phyloP scores from a whole-genome alignment of 1,140 invertebrate species.

The Drosophila arawakana region DNA sequence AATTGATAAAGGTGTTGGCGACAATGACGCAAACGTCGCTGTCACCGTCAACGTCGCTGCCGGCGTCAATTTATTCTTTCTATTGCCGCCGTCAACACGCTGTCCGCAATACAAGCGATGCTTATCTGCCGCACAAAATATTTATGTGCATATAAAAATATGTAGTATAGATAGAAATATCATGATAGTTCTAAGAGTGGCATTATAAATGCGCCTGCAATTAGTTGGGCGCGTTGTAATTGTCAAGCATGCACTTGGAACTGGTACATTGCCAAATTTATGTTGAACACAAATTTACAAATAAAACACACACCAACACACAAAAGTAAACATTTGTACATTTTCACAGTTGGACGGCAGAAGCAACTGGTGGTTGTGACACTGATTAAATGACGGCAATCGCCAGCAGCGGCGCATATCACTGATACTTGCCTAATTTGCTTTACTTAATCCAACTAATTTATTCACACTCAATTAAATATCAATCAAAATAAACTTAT shows the following conservation, averaged over 20 bases:
- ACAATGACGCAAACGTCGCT: conserved; percentile 27
- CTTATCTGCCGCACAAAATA: conserved; percentile 49
- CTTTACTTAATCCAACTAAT: background rate
- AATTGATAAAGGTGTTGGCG: conserved; percentile 66
- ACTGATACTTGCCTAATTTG: conserved; percentile 14
- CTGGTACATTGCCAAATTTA: conserved; percentile 44
- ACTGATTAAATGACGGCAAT: background rate
- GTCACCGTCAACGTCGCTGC: conserved; percentile 5
- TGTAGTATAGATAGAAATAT: background rate
- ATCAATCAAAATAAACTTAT: background rate
- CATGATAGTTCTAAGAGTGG: conserved; percentile 29
- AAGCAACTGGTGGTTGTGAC: conserved; percentile 42
- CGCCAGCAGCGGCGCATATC: background rate
- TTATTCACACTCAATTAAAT: background rate
- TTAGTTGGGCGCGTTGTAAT: conserved; percentile 61
- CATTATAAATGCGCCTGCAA: conserved; percentile 63
- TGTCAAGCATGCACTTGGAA: conserved; percentile 47
- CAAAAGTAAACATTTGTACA: background rate
- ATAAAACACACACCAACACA: conserved; percentile 7
- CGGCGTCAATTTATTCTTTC: background rate
- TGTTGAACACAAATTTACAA: conserved; percentile 5
- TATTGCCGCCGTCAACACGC: conserved; percentile 28
- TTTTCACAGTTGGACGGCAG: conserved; percentile 8
- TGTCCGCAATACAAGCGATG: conserved; percentile 40
- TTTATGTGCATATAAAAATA: background rate